phyloP scores from a whole-genome alignment of 2,797 vertebrate genomes.

The Spizella passerina region DNA sequence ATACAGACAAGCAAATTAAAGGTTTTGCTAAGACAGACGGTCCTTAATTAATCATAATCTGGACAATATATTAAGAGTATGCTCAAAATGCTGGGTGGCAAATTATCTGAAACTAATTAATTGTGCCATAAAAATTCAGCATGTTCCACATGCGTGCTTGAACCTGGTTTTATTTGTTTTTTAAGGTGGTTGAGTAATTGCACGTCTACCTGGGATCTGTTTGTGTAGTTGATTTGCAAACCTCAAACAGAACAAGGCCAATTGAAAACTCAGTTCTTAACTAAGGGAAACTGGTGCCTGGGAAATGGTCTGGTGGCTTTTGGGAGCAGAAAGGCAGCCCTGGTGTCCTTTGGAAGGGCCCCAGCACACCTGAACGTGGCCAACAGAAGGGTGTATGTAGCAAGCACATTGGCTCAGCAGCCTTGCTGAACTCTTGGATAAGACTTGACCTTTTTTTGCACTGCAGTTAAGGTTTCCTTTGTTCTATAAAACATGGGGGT shows the following conservation, averaged over 20 bases:
- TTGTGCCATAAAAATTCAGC: not conserved
- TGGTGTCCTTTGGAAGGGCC: not conserved
- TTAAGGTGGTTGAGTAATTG: not conserved
- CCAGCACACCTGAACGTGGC: not conserved
- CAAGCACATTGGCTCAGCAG: not conserved
- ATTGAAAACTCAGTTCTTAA: not conserved
- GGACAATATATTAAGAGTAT: not conserved
- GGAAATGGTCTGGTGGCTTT: not conserved
- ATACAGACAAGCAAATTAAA: slow-evolving; percentile 39
- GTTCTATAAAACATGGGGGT: fast-evolving
- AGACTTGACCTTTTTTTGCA: not conserved
- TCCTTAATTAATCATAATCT: slow-evolving; percentile 27
- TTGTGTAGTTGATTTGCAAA: not conserved
- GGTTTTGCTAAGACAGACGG: not conserved
- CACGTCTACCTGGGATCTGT: not conserved
- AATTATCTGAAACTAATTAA: slow-evolving; percentile 41
- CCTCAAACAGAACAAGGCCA: not conserved
- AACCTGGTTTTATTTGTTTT: not conserved
- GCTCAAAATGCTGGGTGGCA: not conserved
- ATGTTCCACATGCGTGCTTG: not conserved
- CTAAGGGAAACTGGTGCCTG: not conserved
- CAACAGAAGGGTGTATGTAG: not conserved
- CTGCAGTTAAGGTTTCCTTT: not conserved
- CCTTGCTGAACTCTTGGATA: not conserved
- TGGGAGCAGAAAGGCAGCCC: not conserved